Percentiles rank a stretch among this genome's conserved stretches.
These are phyloP conservation scores for Macaca fascicularis DNA, from an alignment of 2,113 vertebrate genomes.

Conservation along the genomic window DNA sequence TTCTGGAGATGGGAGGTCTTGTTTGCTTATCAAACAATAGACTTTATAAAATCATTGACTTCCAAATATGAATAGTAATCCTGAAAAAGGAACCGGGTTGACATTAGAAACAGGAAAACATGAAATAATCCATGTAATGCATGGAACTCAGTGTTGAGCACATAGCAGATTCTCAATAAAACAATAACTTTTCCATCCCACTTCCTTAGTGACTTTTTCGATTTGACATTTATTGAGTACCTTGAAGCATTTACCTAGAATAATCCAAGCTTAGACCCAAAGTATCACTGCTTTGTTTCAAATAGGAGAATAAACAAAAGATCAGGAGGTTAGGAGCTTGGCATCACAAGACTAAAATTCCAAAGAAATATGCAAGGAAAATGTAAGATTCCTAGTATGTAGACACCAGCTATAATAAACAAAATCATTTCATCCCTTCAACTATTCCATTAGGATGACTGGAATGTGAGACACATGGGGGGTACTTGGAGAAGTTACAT, in stretches of 20 bases:
- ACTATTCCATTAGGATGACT: not conserved
- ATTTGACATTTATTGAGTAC: not conserved
- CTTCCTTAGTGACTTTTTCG: not conserved
- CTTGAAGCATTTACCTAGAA: conserved; percentile 10
- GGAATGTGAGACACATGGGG: not conserved
- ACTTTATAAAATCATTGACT: not conserved
- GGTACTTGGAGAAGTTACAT: not conserved
- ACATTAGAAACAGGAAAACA: not conserved
- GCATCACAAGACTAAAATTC: not conserved
- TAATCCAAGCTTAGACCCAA: not conserved
- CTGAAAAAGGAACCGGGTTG: not conserved
- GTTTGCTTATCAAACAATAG: not conserved
- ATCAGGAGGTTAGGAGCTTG: not conserved
- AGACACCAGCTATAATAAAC: not conserved
- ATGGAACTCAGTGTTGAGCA: not conserved
- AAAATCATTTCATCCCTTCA: not conserved
- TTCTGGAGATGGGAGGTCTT: not conserved
- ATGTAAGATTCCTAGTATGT: not conserved
- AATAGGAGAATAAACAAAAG: conserved; percentile 18
- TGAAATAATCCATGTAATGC: not conserved
- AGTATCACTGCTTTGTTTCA: not conserved
- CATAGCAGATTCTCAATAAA: not conserved
- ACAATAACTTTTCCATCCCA: not conserved
- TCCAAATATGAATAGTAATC: conserved; percentile 15
- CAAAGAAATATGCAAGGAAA: conserved; percentile 6